Evolutionary conservation across 2,888 invertebrate genomes (phyloP), one percentile per base, ranked within the genome.

Genomic region (Eumerus sabulonum): DNA sequence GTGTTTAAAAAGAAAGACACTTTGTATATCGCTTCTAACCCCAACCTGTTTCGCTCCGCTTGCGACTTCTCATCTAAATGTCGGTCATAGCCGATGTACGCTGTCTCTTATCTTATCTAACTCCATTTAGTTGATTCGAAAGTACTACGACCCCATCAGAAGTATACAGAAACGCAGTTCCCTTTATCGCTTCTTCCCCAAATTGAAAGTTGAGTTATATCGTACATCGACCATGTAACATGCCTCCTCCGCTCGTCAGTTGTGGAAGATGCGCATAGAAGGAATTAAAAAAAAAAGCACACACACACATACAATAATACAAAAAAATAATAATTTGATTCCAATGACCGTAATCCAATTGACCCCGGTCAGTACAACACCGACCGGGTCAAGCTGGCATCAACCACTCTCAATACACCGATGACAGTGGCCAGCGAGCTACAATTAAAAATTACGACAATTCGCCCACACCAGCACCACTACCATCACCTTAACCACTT

Each of bases 181-280:
- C 44, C 40, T 47, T 68, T 56, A 68, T 56, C 66, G 45, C 13
- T 47, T 67, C 13, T 47, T 67, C 73, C 73, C 44, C 48, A 47
- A 72, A 72, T 64, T 36, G 18, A 81, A 60, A 76, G 64, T 54
- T 60, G 57, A 82, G 68, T 79, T 82, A 82, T 44, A 35, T 42
- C 48, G 54, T 57, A 40, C 27, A 27, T 7, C 2, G 27, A 27
- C 18, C 47, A 63, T 50, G 42, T 48, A 56, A 48, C 19, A 12
- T 56, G 44, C 57, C 63, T 50, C 38, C 42, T 13, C 50, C 45
- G 14, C 62, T 42, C 27, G 27, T 42, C 3, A 17, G 13, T 59
- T 12, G 13, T 27, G 12, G 7, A 62, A 56, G 48, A 62, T 47
- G 54, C 40, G 66, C 36, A 14, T 16, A 35, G 38, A 54, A 47